phyloP scores from a whole-genome alignment of 2,797 vertebrate species.

The Cryptoprocta ferox region DNA sequence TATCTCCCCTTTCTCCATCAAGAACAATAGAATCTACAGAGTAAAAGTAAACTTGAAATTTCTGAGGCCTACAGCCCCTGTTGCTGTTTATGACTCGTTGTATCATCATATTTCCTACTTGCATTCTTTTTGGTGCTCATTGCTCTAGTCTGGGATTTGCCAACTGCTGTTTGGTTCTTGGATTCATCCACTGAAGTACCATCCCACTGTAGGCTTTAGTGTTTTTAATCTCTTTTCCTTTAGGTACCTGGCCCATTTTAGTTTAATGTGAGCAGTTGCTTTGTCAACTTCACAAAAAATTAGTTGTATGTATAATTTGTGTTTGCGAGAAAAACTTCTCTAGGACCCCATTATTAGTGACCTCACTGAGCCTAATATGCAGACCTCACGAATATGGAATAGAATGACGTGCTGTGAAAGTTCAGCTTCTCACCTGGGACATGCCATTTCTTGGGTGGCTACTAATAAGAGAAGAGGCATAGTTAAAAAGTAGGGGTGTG shows the following conservation, averaged over 20 bases:
- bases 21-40: neutral
- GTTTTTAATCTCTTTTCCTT: slow-evolving; percentile 4
- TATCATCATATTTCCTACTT: neutral
- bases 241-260: slow-evolving; percentile 25
- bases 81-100: neutral
- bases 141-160: neutral
- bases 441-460: neutral
- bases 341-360: neutral
- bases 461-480: neutral
- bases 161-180: neutral
- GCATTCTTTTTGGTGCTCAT: neutral
- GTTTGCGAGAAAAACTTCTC: slow-evolving; percentile 22
- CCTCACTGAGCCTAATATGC: neutral
- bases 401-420: neutral
- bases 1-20: neutral
- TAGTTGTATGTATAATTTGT: neutral
- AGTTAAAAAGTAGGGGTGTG: neutral
- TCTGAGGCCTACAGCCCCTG: neutral
- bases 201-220: neutral
- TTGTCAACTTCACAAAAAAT: neutral
- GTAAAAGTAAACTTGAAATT: neutral
- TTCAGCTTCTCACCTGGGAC: neutral
- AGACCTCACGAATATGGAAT: neutral
- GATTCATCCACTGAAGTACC: neutral
- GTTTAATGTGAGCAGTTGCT: neutral